These are phyloP conservation scores for Belonocnema kinseyi DNA, from an alignment of 1,140 invertebrate genomes.

Conservation along the genomic window DNA sequence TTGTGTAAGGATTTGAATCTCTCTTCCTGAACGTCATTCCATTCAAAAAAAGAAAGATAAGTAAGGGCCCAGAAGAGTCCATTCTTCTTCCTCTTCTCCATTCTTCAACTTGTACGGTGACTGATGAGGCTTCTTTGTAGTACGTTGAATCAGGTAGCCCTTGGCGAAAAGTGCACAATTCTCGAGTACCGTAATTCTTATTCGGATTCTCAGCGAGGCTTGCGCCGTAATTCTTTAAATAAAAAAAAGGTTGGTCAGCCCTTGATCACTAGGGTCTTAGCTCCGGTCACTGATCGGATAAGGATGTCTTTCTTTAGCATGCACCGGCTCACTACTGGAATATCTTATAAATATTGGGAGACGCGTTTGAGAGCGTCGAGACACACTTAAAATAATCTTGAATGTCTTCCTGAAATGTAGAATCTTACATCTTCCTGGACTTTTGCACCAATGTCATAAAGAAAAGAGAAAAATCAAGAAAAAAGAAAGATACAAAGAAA, in stretches of 20 bases:
- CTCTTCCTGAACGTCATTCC: not conserved
- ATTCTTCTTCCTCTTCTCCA: slow-evolving; percentile 25
- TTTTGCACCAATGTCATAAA: not conserved
- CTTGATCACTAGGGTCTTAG: not conserved
- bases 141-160: slow-evolving; percentile 24
- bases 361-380: not conserved
- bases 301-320: not conserved
- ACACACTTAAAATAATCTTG: not conserved
- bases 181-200: slow-evolving; percentile 40
- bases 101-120: slow-evolving; percentile 10
- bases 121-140: slow-evolving; percentile 25
- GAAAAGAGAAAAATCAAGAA: not conserved
- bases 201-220: slow-evolving; percentile 32
- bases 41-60: slow-evolving; percentile 24
- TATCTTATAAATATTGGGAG: slow-evolving; percentile 27
- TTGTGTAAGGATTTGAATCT: not conserved
- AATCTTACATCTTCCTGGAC: not conserved
- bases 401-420: slow-evolving; percentile 1
- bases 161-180: slow-evolving; percentile 9
- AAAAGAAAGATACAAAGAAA: not conserved
- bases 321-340: not conserved
- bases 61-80: slow-evolving; percentile 1
- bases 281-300: slow-evolving; percentile 6
- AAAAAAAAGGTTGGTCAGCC: slow-evolving; percentile 11
- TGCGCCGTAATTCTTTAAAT: not conserved